phyloP scores from a whole-genome alignment of 2,888 invertebrate genomes.

The Dryadula phaetusa region DNA sequence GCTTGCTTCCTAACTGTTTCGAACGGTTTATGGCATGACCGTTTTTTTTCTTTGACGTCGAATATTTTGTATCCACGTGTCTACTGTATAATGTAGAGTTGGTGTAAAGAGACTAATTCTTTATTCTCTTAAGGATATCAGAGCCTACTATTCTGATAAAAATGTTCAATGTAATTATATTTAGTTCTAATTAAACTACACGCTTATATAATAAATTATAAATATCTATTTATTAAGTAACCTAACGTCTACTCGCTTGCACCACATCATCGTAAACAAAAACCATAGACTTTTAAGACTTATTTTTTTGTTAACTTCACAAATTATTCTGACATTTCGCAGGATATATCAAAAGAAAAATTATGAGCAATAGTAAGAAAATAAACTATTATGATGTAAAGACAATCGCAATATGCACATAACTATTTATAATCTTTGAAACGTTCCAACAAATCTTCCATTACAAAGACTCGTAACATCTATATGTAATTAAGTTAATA shows the following conservation, averaged over 20 bases:
- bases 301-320: too few relatives aligned
- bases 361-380: not conserved
- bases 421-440: not conserved
- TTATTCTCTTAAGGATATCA: too few relatives aligned
- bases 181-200: too few relatives aligned
- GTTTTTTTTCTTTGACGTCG: constrained; percentile 13
- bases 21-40: constrained; percentile 21
- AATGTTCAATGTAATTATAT: too few relatives aligned
- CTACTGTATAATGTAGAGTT: not conserved
- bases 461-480: constrained; percentile 19
- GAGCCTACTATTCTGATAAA: too few relatives aligned
- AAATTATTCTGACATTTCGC: too few relatives aligned
- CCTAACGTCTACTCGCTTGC: too few relatives aligned
- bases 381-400: not conserved
- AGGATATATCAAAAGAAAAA: too few relatives aligned
- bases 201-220: too few relatives aligned
- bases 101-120: not conserved
- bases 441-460: constrained; percentile 12
- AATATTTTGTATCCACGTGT: not conserved
- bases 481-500: constrained; percentile 10
- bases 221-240: too few relatives aligned
- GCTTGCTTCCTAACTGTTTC: constrained; percentile 17
- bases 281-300: too few relatives aligned
- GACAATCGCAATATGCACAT: not conserved
- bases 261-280: too few relatives aligned